Conservation (phyloP, 2,888 invertebrate species). For the Eremobia ochroleuca region DNA sequence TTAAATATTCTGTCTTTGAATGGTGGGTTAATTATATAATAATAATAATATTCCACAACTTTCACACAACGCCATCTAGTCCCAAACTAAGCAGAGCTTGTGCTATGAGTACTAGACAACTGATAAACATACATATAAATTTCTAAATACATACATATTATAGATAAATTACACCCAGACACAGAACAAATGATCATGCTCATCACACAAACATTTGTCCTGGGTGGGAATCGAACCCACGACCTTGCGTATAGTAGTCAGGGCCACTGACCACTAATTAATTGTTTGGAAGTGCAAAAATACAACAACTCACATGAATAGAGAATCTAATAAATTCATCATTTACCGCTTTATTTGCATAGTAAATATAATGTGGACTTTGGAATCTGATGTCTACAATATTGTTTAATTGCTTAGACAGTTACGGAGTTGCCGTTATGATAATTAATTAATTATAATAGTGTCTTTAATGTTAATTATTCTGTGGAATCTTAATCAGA, state of each 20-base stretch:
- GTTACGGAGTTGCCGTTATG: background rate
- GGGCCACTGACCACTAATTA: too few species aligned
- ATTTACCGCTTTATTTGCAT: background rate
- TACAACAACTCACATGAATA: conserved; percentile 2
- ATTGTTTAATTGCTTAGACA: conserved; percentile 10
- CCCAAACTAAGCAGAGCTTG: too few species aligned
- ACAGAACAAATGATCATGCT: too few species aligned
- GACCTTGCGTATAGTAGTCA: too few species aligned
- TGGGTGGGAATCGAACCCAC: too few species aligned
- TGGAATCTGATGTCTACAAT: background rate
- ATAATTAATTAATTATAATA: background rate
- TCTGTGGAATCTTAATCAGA: background rate
- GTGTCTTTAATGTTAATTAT: background rate
- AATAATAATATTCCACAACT: too few species aligned
- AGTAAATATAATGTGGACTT: conserved; percentile 19
- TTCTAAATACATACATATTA: too few species aligned
- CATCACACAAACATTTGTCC: too few species aligned
- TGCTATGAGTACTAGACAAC: too few species aligned
- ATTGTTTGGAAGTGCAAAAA: background rate
- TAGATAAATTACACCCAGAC: too few species aligned
- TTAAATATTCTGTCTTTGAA: background rate
- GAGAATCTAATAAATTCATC: conserved; percentile 4
- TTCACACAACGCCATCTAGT: too few species aligned
- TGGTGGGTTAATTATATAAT: background rate
- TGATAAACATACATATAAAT: too few species aligned